Evolutionary conservation across 2,888 invertebrate species (phyloP), one percentile per base, ranked within the genome.

Genomic region (Gerosis bhagava): DNA sequence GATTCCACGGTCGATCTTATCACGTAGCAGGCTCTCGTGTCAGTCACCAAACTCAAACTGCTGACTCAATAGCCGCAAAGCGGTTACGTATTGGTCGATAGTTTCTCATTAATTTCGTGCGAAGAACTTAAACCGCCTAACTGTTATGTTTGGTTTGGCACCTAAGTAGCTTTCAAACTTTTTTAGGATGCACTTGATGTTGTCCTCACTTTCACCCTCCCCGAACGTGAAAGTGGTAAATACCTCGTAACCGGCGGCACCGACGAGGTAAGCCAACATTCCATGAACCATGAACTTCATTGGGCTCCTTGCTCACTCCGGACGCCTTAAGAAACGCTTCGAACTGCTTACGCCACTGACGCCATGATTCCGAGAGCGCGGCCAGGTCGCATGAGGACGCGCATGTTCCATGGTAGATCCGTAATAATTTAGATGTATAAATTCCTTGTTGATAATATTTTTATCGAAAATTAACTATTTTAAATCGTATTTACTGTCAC

Each of bases 251-350:
- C 52, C 53, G 2, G 42, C 54, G 7, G 56, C n/a, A 17, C 56
- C 54, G 2, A 57, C 54, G 42, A 57, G 51, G 51, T 57, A 55
- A 12, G 55, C 47, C 48, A 57, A 39, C 45, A 54, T 26, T 11
- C 51, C 50, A 11, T 53, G n/a, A n/a, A n/a, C n/a, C 53, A 43
- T 57, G 51, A 5, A 55, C 45, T 12, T 49, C 52, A 2, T 34
- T 39, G 28, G 53, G 22, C 36, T 58, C 49, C 16, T 53, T 53
- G 49, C 45, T 49, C 36, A 56, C 56, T 50, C 56, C 50, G 6
- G 55, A 52, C 0, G 55, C 55, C 15, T 55, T 56, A n/a, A 56
- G 7, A 34, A 55, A 55, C 12, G 51, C 47, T 6, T 43, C 34
- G 19, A 55, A 52, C 15, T 36, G 44, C 17, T 37, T 46, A 19